phyloP scores from a whole-genome alignment of 2,888 invertebrate genomes.

The Tetropium fuscum region DNA sequence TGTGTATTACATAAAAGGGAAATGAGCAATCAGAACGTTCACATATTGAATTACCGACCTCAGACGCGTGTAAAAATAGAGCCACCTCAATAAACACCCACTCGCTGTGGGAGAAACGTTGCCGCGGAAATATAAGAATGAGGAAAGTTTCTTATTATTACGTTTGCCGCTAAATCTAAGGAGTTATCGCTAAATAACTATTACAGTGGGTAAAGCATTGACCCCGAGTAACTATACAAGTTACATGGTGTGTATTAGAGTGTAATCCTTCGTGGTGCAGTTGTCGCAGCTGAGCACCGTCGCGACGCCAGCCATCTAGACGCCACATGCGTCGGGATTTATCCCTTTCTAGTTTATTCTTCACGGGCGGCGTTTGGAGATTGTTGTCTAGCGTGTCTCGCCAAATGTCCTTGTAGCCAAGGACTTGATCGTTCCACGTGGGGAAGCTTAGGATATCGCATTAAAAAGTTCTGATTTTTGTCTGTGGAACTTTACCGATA shows the following conservation, averaged over 20 bases:
- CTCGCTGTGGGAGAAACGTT: not conserved
- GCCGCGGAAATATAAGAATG: slow-evolving; percentile 2
- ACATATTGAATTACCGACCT: slow-evolving; percentile 1
- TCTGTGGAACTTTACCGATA: too few relatives aligned
- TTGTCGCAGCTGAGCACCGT: slow-evolving; percentile 58
- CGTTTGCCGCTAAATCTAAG: slow-evolving; percentile 18
- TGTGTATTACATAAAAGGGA: slow-evolving; percentile 1
- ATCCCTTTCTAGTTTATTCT: slow-evolving; percentile 52
- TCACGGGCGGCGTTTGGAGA: slow-evolving; percentile 50
- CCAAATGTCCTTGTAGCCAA: not conserved
- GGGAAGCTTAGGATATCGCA: too few relatives aligned
- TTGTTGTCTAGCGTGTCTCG: slow-evolving; percentile 38
- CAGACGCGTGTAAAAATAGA: slow-evolving; percentile 5
- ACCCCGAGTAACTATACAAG: slow-evolving; percentile 22
- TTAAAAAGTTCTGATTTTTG: too few relatives aligned
- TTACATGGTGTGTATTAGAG: slow-evolving; percentile 49
- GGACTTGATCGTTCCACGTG: too few relatives aligned
- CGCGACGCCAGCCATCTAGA: slow-evolving; percentile 59
- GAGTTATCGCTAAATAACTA: slow-evolving; percentile 28
- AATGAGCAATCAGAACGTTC: slow-evolving; percentile 1
- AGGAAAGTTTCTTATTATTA: slow-evolving; percentile 25
- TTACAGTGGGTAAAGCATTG: slow-evolving; percentile 23
- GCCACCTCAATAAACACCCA: slow-evolving; percentile 7
- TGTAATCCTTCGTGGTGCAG: slow-evolving; percentile 58
- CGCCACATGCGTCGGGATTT: slow-evolving; percentile 54